These are phyloP conservation scores for Xiphophorus hellerii DNA, from an alignment of 2,113 vertebrate genomes.

Conservation along the genomic window DNA sequence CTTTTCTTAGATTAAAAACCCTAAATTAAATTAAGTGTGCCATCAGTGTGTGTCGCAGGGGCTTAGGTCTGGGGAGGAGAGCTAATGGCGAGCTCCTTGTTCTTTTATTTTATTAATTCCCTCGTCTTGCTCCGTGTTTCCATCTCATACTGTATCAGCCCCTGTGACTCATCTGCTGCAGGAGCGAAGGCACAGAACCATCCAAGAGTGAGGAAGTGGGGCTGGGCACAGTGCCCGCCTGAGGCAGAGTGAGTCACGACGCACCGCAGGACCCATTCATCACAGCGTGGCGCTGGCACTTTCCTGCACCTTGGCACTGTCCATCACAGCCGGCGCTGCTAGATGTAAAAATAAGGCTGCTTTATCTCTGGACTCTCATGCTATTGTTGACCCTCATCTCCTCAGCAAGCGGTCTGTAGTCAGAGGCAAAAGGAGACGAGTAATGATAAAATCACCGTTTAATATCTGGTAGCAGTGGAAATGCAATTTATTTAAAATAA, in stretches of 20 bases:
- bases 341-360: constrained; percentile 51
- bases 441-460: constrained; percentile 11
- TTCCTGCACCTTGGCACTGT: constrained; percentile 59
- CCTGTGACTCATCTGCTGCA: constrained; percentile 75
- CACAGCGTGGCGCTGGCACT: constrained; percentile 55
- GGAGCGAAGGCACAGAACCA: constrained; percentile 55
- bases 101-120: constrained; percentile 66
- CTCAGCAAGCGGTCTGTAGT: constrained; percentile 23
- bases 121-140: constrained; percentile 45
- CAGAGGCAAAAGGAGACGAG: constrained; percentile 25
- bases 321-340: constrained; percentile 52
- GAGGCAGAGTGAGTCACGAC: constrained; percentile 71
- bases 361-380: constrained; percentile 35
- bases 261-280: constrained; percentile 70
- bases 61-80: constrained; percentile 15
- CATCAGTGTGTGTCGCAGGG: constrained; percentile 40
- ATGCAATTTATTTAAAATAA: background rate
- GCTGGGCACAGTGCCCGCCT: constrained; percentile 55
- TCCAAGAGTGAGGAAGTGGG: constrained; percentile 50
- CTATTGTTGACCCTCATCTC: constrained; percentile 40
- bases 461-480: background rate
- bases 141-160: constrained; percentile 64
- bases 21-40: constrained; percentile 71
- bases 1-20: constrained; percentile 66
- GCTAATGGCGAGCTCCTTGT: constrained; percentile 59